Conservation (phyloP, 2,888 invertebrate species). For the Celastrina argiolus region DNA sequence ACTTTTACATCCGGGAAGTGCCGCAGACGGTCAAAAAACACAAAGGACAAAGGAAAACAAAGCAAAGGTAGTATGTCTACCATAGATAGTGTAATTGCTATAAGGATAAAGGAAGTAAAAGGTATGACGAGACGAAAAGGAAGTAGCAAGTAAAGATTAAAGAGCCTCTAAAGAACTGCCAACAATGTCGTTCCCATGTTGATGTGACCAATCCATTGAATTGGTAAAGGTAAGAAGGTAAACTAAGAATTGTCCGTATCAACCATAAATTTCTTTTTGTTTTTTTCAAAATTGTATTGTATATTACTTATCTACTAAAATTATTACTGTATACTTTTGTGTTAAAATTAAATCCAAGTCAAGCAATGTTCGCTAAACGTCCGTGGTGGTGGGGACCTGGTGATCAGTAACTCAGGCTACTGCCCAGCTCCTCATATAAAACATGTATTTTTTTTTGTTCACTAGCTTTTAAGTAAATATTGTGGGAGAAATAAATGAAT, state of each 20-base stretch:
- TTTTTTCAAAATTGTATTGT: no score
- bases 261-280: background rate
- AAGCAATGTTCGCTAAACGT: no score
- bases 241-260: background rate
- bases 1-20: background rate
- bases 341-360: no score
- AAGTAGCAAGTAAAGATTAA: background rate
- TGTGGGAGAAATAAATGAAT: no score
- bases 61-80: background rate
- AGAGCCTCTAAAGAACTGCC: background rate
- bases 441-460: no score
- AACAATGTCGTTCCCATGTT: background rate
- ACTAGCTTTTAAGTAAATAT: no score
- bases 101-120: conserved; percentile 9
- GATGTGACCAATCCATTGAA: background rate
- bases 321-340: no score
- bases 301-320: no score
- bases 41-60: conserved; percentile 6
- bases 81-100: background rate
- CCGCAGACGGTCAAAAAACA: background rate
- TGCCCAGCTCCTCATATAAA: no score
- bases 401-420: no score
- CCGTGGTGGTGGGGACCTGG: no score
- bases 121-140: background rate
- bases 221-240: no score